phyloP scores from a whole-genome alignment of 1,140 invertebrate genomes.

The Drusus annulatus region DNA sequence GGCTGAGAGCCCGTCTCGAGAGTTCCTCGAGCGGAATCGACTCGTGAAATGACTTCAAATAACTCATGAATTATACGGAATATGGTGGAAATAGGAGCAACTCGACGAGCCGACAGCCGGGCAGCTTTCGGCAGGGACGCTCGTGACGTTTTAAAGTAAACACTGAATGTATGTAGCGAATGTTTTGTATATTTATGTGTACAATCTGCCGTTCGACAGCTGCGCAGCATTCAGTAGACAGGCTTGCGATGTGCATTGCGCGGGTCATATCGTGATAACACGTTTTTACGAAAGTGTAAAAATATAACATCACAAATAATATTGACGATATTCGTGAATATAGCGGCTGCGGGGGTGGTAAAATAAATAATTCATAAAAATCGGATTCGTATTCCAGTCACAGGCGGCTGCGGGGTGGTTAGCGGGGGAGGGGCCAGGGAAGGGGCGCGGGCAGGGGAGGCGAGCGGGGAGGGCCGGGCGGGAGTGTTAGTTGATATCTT shows the following conservation, averaged over 20 bases:
- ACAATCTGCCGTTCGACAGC: too few species aligned
- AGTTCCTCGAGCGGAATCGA: too few species aligned
- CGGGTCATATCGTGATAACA: constrained; percentile 44
- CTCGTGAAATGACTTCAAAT: too few species aligned
- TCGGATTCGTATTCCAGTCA: constrained; percentile 43
- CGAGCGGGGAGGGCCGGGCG: not conserved
- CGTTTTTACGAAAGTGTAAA: constrained; percentile 51
- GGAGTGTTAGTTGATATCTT: constrained; percentile 43
- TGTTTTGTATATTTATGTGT: too few species aligned
- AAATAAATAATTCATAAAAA: constrained; percentile 58
- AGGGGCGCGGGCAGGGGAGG: not conserved
- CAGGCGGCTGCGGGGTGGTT: not conserved
- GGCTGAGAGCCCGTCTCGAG: too few species aligned
- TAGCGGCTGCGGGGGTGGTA: constrained; percentile 26
- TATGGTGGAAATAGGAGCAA: too few species aligned
- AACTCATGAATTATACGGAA: too few species aligned
- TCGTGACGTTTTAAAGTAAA: too few species aligned
- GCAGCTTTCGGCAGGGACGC: too few species aligned
- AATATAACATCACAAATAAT: constrained; percentile 56
- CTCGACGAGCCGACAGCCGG: too few species aligned
- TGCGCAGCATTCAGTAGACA: not conserved
- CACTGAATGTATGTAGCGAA: too few species aligned
- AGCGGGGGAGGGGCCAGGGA: not conserved
- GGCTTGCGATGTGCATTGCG: not conserved
- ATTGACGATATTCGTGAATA: constrained; percentile 47